phyloP scores from a whole-genome alignment of 2,888 invertebrate species.

The Morinoia aosen region DNA sequence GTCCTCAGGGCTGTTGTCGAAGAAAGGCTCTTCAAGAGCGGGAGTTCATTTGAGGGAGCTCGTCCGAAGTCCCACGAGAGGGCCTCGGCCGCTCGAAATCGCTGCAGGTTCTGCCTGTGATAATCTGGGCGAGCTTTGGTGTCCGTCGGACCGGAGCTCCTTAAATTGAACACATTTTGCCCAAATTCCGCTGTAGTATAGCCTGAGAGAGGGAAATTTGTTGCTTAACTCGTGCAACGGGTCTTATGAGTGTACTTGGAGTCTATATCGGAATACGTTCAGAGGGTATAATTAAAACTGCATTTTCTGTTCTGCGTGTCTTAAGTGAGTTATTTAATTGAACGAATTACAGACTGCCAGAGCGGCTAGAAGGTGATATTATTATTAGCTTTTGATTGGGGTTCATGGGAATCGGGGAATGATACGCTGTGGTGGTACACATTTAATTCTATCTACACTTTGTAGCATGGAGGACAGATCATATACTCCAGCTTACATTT shows the following conservation, averaged over 20 bases:
- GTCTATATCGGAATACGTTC: background rate
- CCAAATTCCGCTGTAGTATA: background rate
- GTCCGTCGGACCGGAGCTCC: background rate
- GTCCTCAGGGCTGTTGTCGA: background rate
- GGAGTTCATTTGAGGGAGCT: constrained; percentile 1
- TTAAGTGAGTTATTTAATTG: background rate
- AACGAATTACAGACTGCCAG: background rate
- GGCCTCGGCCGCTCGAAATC: background rate
- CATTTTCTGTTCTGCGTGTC: background rate
- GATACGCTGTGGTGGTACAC: background rate
- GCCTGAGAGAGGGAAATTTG: background rate
- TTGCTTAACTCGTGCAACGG: background rate
- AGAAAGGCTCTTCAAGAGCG: background rate
- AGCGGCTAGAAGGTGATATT: no score
- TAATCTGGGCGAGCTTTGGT: background rate
- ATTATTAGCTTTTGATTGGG: no score
- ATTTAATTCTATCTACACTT: background rate
- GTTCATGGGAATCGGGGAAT: background rate
- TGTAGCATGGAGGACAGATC: background rate
- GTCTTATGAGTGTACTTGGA: background rate
- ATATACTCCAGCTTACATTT: no score
- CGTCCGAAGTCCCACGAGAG: background rate
- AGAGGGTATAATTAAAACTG: background rate
- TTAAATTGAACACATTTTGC: background rate
- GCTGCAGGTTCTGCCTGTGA: background rate